Conservation (phyloP, 2,888 invertebrate species). For the Drosophila seclusa region DNA sequence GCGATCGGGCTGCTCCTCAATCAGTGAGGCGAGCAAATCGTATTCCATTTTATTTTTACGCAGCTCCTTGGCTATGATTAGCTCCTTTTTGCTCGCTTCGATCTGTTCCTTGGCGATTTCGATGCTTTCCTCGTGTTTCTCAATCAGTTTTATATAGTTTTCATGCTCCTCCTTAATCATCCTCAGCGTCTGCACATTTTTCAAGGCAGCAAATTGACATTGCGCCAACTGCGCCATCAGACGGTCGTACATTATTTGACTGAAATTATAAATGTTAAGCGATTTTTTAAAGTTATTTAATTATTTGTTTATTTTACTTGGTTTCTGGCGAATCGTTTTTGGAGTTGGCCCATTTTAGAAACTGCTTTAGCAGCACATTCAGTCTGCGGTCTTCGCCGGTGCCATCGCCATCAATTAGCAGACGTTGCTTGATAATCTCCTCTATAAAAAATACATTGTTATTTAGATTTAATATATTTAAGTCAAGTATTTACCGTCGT, state of each 20-base stretch:
- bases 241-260: conserved; percentile 90
- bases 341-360: conserved; percentile 92
- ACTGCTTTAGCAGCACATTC: conserved; percentile 92
- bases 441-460: conserved; percentile 86
- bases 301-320: conserved; percentile 85
- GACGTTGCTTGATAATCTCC: conserved; percentile 95
- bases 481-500: conserved; percentile 39
- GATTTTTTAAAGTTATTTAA: not conserved
- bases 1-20: conserved; percentile 95
- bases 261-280: conserved; percentile 68
- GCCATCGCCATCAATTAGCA: conserved; percentile 98
- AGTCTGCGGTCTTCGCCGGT: conserved; percentile 97
- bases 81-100: conserved; percentile 91
- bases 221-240: conserved; percentile 93
- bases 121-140: conserved; percentile 92
- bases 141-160: conserved; percentile 92
- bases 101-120: conserved; percentile 92
- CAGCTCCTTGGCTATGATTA: conserved; percentile 93
- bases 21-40: conserved; percentile 95
- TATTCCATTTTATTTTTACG: conserved; percentile 96
- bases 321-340: conserved; percentile 88
- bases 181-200: conserved; percentile 91
- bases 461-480: not conserved
- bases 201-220: conserved; percentile 94
- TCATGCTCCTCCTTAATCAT: conserved; percentile 94